Conservation (phyloP, 2,797 vertebrate genomes). For the Eidolon dupreanum region DNA sequence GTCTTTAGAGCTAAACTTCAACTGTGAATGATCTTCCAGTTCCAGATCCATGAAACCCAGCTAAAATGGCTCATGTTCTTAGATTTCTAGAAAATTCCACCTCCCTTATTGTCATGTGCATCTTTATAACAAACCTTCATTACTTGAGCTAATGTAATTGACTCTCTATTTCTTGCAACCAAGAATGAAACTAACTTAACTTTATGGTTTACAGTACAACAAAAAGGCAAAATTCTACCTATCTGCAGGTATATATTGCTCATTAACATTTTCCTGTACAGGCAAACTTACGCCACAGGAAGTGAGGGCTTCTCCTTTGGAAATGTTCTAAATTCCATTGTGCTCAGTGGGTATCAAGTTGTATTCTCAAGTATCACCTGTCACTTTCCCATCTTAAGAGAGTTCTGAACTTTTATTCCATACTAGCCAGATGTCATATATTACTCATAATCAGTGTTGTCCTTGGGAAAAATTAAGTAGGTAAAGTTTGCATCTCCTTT, state of each 20-base stretch:
- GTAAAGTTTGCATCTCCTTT: neutral
- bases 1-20: neutral
- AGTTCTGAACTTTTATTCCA: neutral
- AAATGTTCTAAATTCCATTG: neutral
- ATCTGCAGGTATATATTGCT: neutral
- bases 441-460: neutral
- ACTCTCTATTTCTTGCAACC: neutral
- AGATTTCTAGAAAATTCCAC: neutral
- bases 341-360: neutral
- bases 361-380: neutral
- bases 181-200: neutral
- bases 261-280: neutral
- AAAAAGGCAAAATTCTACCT: neutral
- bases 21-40: neutral
- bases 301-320: neutral
- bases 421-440: neutral
- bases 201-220: neutral
- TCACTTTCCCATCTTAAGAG: neutral
- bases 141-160: neutral
- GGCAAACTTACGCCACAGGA: neutral
- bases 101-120: neutral
- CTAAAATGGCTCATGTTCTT: neutral
- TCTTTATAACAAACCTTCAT: conserved; percentile 18
- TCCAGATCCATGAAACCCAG: neutral
- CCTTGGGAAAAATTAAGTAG: neutral